These are phyloP conservation scores for Melinopterus prodromus DNA, from an alignment of 2,888 invertebrate genomes.

Conservation along the genomic window DNA sequence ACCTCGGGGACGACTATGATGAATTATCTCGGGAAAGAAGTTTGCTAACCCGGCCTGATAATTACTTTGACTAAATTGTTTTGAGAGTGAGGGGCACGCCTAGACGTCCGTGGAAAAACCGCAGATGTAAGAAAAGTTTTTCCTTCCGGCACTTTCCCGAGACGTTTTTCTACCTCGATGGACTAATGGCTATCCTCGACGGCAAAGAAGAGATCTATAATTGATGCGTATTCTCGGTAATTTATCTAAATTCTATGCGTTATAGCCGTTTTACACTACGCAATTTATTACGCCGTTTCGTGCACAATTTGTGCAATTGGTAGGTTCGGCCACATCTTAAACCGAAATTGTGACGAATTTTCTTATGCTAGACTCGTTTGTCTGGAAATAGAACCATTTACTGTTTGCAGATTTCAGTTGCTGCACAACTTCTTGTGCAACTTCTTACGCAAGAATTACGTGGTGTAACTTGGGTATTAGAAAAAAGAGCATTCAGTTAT, in stretches of 20 bases:
- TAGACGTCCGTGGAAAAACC: not conserved
- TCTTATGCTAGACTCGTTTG: no score
- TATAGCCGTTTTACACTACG: no score
- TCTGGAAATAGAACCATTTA: no score
- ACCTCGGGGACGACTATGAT: not conserved
- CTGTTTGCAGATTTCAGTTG: no score
- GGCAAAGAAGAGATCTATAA: not conserved
- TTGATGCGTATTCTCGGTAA: not conserved
- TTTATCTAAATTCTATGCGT: not conserved
- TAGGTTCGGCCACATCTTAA: no score
- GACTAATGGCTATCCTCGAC: not conserved
- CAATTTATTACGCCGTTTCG: no score
- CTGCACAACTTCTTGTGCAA: no score
- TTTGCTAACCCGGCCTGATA: not conserved
- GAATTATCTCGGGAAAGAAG: not conserved
- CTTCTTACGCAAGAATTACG: no score
- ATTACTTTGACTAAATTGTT: slow-evolving; percentile 4
- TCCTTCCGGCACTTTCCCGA: not conserved
- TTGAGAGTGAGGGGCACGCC: not conserved
- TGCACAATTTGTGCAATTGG: no score
- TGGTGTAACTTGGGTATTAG: no score
- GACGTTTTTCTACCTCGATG: not conserved
- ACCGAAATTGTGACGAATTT: no score
- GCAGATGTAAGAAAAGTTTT: not conserved
- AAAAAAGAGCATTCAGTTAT: no score